A percentile compares a stretch with the other conserved stretches of the same genome.
Conservation (phyloP, 2,113 vertebrate genomes). For the Phainopepla nitens region DNA sequence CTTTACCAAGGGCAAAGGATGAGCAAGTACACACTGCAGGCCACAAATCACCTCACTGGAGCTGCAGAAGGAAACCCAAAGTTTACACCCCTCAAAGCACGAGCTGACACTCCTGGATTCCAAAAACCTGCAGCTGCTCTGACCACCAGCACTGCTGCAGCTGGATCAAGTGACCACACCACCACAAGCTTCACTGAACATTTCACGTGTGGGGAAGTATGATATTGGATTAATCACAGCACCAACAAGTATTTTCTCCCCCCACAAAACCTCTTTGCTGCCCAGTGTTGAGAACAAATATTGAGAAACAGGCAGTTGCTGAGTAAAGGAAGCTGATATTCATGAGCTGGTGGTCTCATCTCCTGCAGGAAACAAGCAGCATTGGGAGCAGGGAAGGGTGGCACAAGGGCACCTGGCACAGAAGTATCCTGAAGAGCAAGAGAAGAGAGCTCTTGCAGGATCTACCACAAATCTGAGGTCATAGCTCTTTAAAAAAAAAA, state of each 20-base stretch:
- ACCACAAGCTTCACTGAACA: background rate
- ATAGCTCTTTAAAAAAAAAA: background rate
- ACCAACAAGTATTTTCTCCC: background rate
- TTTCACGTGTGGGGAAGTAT: background rate
- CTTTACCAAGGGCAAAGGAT: conserved; percentile 18
- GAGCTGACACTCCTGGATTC: background rate
- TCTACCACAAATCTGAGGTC: background rate
- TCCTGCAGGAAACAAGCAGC: background rate
- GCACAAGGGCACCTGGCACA: too few relatives aligned
- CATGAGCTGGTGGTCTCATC: background rate
- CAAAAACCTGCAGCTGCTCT: background rate
- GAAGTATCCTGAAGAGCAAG: background rate
- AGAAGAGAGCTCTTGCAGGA: background rate
- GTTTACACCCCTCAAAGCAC: background rate
- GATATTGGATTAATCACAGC: background rate
- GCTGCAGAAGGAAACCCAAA: background rate
- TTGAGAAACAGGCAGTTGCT: background rate
- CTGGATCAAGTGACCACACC: background rate
- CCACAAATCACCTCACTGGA: background rate
- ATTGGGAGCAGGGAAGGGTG: background rate
- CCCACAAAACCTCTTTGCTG: background rate
- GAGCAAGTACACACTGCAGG: background rate
- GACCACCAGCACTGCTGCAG: background rate
- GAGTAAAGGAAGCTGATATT: background rate
- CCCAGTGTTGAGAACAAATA: background rate